A percentile compares a stretch with the other conserved stretches of the same genome.
phyloP scores from a whole-genome alignment of 2,113 vertebrate genomes.

The Pluvialis apricaria region DNA sequence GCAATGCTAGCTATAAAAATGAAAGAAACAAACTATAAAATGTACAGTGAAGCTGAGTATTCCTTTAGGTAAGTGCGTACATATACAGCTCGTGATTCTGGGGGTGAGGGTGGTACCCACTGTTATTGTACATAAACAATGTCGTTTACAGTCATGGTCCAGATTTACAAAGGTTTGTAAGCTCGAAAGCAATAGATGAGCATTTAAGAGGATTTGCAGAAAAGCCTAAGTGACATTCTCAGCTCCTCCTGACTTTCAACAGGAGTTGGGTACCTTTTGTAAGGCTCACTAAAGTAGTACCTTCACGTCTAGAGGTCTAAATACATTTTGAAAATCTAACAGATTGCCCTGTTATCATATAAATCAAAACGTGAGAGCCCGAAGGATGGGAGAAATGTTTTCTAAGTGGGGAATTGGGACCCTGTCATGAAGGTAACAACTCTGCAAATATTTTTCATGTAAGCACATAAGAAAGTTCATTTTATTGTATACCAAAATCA shows the following conservation, averaged over 20 bases:
- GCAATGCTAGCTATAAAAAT: constrained; percentile 45
- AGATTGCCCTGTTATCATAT: not conserved
- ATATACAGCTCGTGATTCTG: not conserved
- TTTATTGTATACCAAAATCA: not conserved
- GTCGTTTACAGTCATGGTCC: not conserved
- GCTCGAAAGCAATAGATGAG: not conserved
- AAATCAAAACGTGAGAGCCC: not conserved
- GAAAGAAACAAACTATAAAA: constrained; percentile 29
- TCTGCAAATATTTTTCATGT: not conserved
- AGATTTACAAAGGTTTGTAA: not conserved
- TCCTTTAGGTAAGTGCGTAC: not conserved
- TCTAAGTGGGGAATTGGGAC: not conserved
- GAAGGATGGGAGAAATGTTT: not conserved
- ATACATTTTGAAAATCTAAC: not conserved
- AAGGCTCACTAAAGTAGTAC: not conserved
- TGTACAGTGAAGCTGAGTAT: not conserved
- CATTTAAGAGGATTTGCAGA: not conserved
- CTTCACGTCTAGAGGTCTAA: not conserved
- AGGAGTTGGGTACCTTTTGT: not conserved
- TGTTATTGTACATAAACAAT: not conserved
- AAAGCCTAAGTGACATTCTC: not conserved
- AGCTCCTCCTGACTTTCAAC: not conserved
- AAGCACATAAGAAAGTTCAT: not conserved
- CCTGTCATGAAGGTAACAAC: not conserved
- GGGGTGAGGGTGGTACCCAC: not conserved